Evolutionary conservation across 2,888 invertebrate genomes (phyloP).

Genomic region (Chalcis sispes): DNA sequence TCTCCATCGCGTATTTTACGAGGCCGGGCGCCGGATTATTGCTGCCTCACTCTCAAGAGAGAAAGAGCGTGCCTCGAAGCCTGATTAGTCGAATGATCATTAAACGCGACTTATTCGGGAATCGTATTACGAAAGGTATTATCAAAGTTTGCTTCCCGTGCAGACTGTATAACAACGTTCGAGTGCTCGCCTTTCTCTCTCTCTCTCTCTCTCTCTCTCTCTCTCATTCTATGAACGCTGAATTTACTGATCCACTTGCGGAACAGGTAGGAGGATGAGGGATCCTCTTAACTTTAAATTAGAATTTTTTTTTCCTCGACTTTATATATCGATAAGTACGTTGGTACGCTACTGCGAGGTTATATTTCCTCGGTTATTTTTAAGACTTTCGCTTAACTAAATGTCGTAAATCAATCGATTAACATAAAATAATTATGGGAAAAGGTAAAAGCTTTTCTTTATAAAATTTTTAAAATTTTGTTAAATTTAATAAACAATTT

Average conservation of each 20-base stretch:
- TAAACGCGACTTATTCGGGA: constrained; percentile 56
- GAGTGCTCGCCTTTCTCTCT: not conserved
- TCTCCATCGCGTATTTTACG: constrained; percentile 41
- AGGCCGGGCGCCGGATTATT: constrained; percentile 34
- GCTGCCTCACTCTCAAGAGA: constrained; percentile 38
- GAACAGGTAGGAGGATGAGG: not conserved
- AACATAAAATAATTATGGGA: too few relatives aligned
- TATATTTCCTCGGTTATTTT: too few relatives aligned
- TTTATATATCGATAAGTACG: constrained; percentile 21
- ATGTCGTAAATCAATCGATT: too few relatives aligned
- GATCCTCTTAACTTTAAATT: constrained; percentile 44
- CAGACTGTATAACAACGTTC: not conserved
- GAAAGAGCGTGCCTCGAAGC: constrained; percentile 34
- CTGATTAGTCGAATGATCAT: constrained; percentile 59
- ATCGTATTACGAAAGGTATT: constrained; percentile 50
- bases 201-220: too few relatives aligned
- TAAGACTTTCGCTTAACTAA: too few relatives aligned
- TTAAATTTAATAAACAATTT: too few relatives aligned
- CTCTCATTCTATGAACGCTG: too few relatives aligned
- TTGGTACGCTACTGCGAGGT: not conserved
- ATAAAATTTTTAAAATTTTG: too few relatives aligned
- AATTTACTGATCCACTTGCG: constrained; percentile 33
- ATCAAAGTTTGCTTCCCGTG: constrained; percentile 49
- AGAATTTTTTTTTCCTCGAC: constrained; percentile 22
- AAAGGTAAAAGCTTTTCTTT: too few relatives aligned